phyloP scores from a whole-genome alignment of 2,888 invertebrate species.

The Endotricha flammealis region DNA sequence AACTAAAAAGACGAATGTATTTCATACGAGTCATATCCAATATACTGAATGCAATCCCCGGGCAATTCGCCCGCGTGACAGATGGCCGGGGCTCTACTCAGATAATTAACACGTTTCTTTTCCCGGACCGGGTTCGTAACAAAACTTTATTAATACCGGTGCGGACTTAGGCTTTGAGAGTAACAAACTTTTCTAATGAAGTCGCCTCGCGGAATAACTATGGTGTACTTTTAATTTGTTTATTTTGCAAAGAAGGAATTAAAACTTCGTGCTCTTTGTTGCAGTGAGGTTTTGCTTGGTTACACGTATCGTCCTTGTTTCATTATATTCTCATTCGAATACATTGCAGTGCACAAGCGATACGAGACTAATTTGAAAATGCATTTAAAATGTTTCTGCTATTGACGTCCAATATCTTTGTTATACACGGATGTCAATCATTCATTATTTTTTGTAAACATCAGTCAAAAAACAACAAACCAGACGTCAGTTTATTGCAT shows the following conservation, averaged over 20 bases:
- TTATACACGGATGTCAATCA: too few species aligned
- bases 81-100: slow-evolving; percentile 50
- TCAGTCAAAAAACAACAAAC: too few species aligned
- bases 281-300: background rate
- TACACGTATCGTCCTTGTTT: background rate
- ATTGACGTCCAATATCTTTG: too few species aligned
- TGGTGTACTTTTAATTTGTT: slow-evolving; percentile 67
- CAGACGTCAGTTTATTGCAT: too few species aligned
- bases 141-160: slow-evolving; percentile 77
- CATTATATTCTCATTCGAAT: too few species aligned
- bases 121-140: slow-evolving; percentile 54
- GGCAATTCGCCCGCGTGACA: slow-evolving; percentile 50
- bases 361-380: too few species aligned
- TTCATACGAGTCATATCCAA: slow-evolving; percentile 3
- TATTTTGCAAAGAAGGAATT: slow-evolving; percentile 42
- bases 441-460: too few species aligned
- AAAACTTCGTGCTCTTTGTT: slow-evolving; percentile 22
- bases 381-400: too few species aligned
- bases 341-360: too few species aligned
- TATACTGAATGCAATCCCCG: slow-evolving; percentile 17
- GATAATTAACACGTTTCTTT: slow-evolving; percentile 77
- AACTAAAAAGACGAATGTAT: background rate
- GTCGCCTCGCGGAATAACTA: slow-evolving; percentile 67
- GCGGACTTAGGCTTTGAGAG: slow-evolving; percentile 69
- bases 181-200: slow-evolving; percentile 76